Evolutionary conservation across 2,113 vertebrate genomes (phyloP).

Genomic region (Dissostichus mawsoni): DNA sequence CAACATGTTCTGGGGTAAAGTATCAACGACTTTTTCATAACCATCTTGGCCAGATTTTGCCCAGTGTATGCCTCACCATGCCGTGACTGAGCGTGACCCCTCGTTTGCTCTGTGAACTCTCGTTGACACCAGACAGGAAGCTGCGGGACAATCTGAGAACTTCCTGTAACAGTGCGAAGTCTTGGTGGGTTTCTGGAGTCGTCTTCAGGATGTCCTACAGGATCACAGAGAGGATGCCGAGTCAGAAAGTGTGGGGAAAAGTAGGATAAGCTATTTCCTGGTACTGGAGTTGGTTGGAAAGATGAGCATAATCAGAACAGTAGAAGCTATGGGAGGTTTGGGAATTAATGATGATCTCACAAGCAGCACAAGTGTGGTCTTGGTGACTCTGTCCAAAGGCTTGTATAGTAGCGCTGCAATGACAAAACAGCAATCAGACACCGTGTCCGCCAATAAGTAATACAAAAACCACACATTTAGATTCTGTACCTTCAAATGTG

Average conservation of each 20-base stretch:
- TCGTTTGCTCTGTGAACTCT: conserved; percentile 78
- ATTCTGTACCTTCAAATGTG: conserved; percentile 79
- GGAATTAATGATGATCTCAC: conserved; percentile 58
- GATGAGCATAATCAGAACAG: background rate
- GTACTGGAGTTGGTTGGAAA: background rate
- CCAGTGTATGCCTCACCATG: conserved; percentile 67
- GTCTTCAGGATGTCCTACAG: conserved; percentile 82
- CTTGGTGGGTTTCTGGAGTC: conserved; percentile 76
- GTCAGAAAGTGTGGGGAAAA: too few species aligned
- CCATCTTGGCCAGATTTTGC: background rate
- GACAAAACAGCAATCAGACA: conserved; percentile 22
- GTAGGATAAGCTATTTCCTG: background rate
- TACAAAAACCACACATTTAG: too few species aligned
- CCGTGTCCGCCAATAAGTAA: background rate
- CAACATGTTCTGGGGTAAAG: background rate
- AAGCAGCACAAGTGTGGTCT: conserved; percentile 82
- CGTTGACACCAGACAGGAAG: conserved; percentile 85
- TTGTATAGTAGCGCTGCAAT: conserved; percentile 83
- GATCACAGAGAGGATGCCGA: background rate
- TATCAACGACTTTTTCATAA: background rate
- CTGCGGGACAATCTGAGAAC: conserved; percentile 82
- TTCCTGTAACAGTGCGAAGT: conserved; percentile 76
- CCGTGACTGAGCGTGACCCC: conserved; percentile 80
- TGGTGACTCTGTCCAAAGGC: conserved; percentile 84
- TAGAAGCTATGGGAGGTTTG: background rate